Evolutionary conservation across 2,113 vertebrate species (phyloP).

Genomic region (Morone saxatilis): DNA sequence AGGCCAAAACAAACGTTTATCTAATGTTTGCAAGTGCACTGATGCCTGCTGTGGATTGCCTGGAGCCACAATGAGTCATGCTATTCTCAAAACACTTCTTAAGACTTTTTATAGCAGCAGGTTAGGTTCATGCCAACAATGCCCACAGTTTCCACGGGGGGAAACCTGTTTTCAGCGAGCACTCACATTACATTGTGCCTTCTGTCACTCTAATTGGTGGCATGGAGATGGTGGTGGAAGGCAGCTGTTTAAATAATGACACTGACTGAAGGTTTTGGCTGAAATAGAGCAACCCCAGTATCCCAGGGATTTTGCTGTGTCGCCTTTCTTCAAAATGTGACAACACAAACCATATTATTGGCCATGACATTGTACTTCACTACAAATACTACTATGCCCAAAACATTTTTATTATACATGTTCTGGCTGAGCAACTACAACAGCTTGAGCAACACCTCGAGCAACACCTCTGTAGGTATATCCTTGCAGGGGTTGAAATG

Average conservation of each 20-base stretch:
- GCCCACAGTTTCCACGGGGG: conserved; percentile 48
- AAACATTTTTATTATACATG: neutral
- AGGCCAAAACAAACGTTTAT: conserved; percentile 58
- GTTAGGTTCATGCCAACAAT: conserved; percentile 66
- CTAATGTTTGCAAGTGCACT: conserved; percentile 50
- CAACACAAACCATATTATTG: neutral
- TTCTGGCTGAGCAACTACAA: neutral
- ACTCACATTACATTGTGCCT: conserved; percentile 33
- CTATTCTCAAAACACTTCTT: conserved; percentile 55
- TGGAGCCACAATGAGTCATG: conserved; percentile 59
- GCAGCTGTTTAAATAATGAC: conserved; percentile 42
- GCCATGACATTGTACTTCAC: neutral
- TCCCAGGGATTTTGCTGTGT: neutral
- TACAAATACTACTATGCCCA: neutral
- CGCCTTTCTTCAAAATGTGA: conserved; percentile 5
- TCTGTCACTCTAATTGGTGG: conserved; percentile 41
- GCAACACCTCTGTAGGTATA: neutral
- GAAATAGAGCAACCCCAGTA: neutral
- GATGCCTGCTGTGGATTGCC: conserved; percentile 56
- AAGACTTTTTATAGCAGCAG: conserved; percentile 64
- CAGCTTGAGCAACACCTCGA: neutral
- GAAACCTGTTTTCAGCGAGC: conserved; percentile 36
- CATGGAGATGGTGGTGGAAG: conserved; percentile 12
- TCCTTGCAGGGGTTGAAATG: conserved; percentile 26
- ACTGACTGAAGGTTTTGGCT: neutral